Conservation (phyloP, 2,113 vertebrate species). For the Tachysurus fulvidraco region DNA sequence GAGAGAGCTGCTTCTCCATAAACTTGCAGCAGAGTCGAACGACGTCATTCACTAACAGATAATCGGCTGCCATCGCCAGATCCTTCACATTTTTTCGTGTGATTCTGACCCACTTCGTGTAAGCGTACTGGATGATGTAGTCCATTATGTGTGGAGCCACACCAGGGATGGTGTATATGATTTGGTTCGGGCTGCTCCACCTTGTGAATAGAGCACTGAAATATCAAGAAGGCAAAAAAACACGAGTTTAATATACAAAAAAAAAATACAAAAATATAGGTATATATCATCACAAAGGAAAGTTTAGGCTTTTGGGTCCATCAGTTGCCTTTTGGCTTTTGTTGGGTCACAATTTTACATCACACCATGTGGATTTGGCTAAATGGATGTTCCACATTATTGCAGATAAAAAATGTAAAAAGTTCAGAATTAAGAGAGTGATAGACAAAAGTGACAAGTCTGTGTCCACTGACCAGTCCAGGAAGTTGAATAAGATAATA, state of each 20-base stretch:
- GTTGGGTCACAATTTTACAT: too few relatives aligned
- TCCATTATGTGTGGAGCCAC: conserved; percentile 75
- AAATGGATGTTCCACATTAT: too few relatives aligned
- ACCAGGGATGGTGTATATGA: conserved; percentile 71
- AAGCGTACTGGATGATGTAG: conserved; percentile 76
- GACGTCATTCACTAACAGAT: conserved; percentile 74
- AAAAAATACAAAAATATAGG: too few relatives aligned
- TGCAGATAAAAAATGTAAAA: too few relatives aligned
- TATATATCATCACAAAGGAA: background rate
- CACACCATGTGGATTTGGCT: too few relatives aligned
- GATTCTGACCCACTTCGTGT: conserved; percentile 69
- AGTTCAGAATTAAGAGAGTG: too few relatives aligned
- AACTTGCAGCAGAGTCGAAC: conserved; percentile 72
- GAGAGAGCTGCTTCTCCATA: conserved; percentile 70
- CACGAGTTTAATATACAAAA: background rate
- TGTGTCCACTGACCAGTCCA: too few relatives aligned
- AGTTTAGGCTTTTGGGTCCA: background rate
- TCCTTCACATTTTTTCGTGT: conserved; percentile 67
- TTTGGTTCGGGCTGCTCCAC: background rate
- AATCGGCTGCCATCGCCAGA: conserved; percentile 72
- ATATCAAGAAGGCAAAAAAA: background rate
- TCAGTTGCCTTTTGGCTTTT: too few relatives aligned
- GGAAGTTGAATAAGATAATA: too few relatives aligned
- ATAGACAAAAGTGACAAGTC: too few relatives aligned
- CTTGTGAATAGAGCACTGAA: background rate